Base-by-base conservation (phyloP, 2,888 invertebrate genomes). In the Teleiodes luculella region DNA sequence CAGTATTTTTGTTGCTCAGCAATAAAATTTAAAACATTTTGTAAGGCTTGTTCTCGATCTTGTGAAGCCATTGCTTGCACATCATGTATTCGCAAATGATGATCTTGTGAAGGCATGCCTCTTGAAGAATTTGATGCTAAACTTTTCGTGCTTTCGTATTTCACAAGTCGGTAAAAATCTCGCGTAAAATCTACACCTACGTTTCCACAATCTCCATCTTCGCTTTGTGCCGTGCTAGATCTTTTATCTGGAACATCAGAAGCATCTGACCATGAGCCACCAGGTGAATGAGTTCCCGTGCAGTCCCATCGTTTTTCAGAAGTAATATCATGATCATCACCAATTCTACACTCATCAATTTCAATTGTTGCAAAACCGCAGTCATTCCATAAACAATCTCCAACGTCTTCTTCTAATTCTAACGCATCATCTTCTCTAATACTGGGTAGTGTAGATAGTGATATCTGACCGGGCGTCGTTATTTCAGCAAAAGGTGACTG, bases 81-180 rank as follows among this genome's bases (percentile, higher is more conserved):
- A 57, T 90, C 90, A 45, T 89, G 88, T 50, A 86, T 80, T 63
- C 88, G 73, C 52, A 90, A 73, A 63, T 86, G 86, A 61, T 64
- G 86, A 60, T 92, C 92, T 56, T 75, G 82, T 11, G 43, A 91
- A 8, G 93, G 92, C 41, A 93, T 78, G 62, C 93, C 93, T 72
- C 93, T 90, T 54, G 93, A 94, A 45, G 94, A 94, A 67, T 93
- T 94, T 33, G 94, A 94, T 39, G 94, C 94, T 72, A 95, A 84
- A 76, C 95, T 95, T 76, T 94, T 94, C 58, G 94, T 94, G 80
- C 95, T 95, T 75, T 95, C 95, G 72, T 95, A 95, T 81, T 95
- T 95, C 46, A 95, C 95, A 59, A 95, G 91, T 31, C 94, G 92
- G 75, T 95, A 95, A 78, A 95, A 95, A 80, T 95, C 95, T 61